phyloP scores from a whole-genome alignment of 2,113 vertebrate species.

The Pachypanchax playfairii region DNA sequence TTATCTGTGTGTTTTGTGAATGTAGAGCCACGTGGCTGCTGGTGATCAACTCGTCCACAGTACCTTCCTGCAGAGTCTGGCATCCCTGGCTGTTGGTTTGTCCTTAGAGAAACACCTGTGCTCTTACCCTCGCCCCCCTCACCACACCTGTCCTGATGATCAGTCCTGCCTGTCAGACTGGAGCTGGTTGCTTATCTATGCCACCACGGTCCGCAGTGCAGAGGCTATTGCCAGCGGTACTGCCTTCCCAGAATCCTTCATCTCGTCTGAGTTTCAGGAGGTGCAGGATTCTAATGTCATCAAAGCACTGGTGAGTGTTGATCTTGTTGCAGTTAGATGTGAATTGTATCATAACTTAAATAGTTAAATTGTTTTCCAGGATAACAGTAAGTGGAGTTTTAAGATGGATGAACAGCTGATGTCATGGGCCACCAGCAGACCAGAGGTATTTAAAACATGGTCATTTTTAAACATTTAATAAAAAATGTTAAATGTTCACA shows the following conservation, averaged over 20 bases:
- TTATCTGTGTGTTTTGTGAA: slow-evolving; percentile 7
- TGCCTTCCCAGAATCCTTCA: slow-evolving; percentile 80
- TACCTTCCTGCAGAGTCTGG: slow-evolving; percentile 82
- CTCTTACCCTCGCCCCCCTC: slow-evolving; percentile 69
- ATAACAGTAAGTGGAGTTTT: slow-evolving; percentile 85
- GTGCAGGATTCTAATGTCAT: slow-evolving; percentile 43
- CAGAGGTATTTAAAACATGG: slow-evolving; percentile 75
- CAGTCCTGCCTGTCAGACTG: slow-evolving; percentile 74
- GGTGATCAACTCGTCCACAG: slow-evolving; percentile 85
- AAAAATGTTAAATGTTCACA: neutral
- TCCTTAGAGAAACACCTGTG: slow-evolving; percentile 80
- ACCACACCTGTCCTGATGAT: slow-evolving; percentile 61
- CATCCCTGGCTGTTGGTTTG: slow-evolving; percentile 78
- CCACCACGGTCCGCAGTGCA: slow-evolving; percentile 79
- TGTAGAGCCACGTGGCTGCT: slow-evolving; percentile 77
- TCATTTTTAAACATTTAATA: neutral
- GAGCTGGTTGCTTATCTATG: slow-evolving; percentile 80
- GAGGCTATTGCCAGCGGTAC: slow-evolving; percentile 81
- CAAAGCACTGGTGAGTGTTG: slow-evolving; percentile 73
- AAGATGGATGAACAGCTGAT: slow-evolving; percentile 86
- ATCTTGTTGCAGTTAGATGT: neutral
- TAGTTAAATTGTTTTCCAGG: slow-evolving; percentile 64
- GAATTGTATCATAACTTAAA: neutral
- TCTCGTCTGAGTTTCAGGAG: slow-evolving; percentile 68
- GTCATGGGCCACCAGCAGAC: slow-evolving; percentile 82